phyloP scores from a whole-genome alignment of 53 echinoderm and acorn worm species.

The Holothuria scabra region DNA sequence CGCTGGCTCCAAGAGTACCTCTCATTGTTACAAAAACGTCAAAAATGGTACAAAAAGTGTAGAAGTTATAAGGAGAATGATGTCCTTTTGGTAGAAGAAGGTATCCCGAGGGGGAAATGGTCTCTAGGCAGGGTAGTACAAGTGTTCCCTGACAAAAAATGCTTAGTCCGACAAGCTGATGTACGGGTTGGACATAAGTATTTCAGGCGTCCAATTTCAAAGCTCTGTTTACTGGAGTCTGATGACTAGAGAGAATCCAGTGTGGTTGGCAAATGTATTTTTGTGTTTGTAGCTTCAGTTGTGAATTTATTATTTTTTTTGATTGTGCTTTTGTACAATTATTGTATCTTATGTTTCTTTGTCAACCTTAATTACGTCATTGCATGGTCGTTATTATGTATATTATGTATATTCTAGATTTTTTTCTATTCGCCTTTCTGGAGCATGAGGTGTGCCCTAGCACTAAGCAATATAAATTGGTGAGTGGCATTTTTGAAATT shows the following conservation, averaged over 20 bases:
- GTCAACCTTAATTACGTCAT: no score
- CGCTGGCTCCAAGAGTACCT: conserved; percentile 67
- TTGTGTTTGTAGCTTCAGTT: neutral
- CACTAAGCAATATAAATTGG: no score
- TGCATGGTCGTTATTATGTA: no score
- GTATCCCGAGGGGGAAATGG: conserved; percentile 62
- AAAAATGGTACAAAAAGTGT: conserved; percentile 56
- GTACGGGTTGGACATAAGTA: conserved; percentile 22
- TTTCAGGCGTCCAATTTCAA: conserved; percentile 41
- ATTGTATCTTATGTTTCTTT: no score
- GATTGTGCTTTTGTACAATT: no score
- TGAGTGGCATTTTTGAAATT: neutral
- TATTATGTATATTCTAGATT: no score
- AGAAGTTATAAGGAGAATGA: conserved; percentile 60
- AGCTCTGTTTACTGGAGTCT: conserved; percentile 39
- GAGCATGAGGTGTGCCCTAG: no score
- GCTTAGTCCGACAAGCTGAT: neutral
- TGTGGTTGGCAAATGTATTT: no score
- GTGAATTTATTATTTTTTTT: neutral
- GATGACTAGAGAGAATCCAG: conserved; percentile 32
- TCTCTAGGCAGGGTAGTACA: conserved; percentile 40
- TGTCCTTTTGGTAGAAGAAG: conserved; percentile 63
- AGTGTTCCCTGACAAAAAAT: neutral
- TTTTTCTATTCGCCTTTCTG: no score
- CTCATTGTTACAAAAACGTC: conserved; percentile 62